Evolutionary conservation across 2,113 vertebrate species (phyloP), one percentile per base, ranked within the genome.

Genomic region (Rhinogobius similis): DNA sequence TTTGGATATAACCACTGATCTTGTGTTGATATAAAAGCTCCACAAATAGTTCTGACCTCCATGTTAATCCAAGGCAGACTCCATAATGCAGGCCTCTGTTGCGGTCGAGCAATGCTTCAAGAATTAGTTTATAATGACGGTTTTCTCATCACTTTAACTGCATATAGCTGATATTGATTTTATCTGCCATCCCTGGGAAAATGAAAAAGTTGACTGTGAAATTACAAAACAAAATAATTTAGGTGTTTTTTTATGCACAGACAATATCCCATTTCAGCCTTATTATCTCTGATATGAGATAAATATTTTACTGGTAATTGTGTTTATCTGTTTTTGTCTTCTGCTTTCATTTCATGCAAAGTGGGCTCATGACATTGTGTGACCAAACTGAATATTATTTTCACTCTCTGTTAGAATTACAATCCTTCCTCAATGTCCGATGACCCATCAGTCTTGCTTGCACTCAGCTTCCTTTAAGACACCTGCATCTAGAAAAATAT

Each of bases 371-470:
- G n/a, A 21, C 20, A 10, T 50, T 50, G 46, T 50, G 14, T 46
- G 1, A 9, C n/a, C 2, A 50, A 21, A 50, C 46, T 50, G 46
- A 50, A 18, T 18, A 46, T n/a, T 21, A 50, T 10, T 50, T 50
- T 50, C 46, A 50, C 14, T 29, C 12, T 24, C 23, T 29, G 14
- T 58, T 58, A 14, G 13, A 26, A 29, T 4, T 48, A 2, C 44
- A 9, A 26, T 56, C 26, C 26, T 56, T 56, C 21, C 16, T 39
- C 8, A 61, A 67, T 64, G 50, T 55, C 75, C 72, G 44, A 73
- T 56, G 23, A 73, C 83, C 76, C 52, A 68, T 68, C 65, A 68
- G 62, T 20, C 59, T 77, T 55, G 62, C 70, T 69, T 55, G 50
- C 29, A 41, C 58, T 75, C 53, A 29, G 46, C n/a, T 75, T 73